These are phyloP conservation scores for Paraescarpia echinospica DNA, from an alignment of 1,140 invertebrate genomes.

Conservation along the genomic window DNA sequence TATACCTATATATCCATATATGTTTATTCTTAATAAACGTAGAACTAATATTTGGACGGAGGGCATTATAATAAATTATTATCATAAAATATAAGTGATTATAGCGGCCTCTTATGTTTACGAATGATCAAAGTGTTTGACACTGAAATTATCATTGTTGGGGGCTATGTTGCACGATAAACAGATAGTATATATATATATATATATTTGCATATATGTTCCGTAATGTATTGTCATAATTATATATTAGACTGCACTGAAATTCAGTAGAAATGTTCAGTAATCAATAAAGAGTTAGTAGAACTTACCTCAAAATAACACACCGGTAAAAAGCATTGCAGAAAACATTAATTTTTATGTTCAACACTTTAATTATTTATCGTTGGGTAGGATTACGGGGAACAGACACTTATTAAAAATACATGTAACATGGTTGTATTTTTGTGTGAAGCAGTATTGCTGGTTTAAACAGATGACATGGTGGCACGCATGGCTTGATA, in stretches of 20 bases:
- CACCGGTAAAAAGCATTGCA: not conserved
- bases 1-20: no score
- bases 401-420: not conserved
- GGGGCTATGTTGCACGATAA: no score
- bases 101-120: no score
- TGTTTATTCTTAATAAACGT: no score
- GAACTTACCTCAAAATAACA: not conserved
- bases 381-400: not conserved
- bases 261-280: not conserved
- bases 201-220: not conserved
- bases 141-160: no score
- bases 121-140: no score
- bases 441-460: not conserved
- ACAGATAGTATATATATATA: no score
- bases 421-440: not conserved
- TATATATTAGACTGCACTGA: not conserved
- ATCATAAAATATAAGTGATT: no score
- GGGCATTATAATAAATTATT: no score
- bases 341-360: not conserved
- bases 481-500: not conserved
- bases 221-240: not conserved
- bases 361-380: not conserved
- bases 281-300: no score
- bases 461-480: not conserved
- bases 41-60: no score